Percentiles rank a stretch among this genome's conserved stretches.
phyloP scores from a whole-genome alignment of 1,140 invertebrate species.

The Belonocnema kinseyi region DNA sequence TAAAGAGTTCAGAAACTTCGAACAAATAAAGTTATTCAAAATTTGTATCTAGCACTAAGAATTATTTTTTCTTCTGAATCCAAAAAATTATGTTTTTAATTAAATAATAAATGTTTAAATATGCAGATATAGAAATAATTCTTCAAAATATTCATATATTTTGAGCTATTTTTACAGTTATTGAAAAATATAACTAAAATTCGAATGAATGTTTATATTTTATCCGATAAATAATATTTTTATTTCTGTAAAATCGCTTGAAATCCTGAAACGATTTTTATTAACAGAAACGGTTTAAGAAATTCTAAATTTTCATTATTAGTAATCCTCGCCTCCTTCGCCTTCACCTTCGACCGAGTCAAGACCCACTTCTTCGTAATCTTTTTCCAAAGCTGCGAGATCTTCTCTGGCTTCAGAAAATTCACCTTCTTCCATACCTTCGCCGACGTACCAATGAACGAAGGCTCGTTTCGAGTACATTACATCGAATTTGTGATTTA shows the following conservation, averaged over 20 bases:
- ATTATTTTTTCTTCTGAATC: too few relatives aligned
- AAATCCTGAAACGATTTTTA: neutral
- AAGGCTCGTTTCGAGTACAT: slow-evolving; percentile 89
- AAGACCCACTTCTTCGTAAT: slow-evolving; percentile 76
- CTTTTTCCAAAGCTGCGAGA: slow-evolving; percentile 83
- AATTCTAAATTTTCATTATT: neutral
- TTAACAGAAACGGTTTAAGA: neutral
- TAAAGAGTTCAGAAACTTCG: too few relatives aligned
- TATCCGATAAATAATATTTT: neutral
- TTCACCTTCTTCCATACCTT: slow-evolving; percentile 88
- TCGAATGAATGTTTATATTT: too few relatives aligned
- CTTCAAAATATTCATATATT: too few relatives aligned
- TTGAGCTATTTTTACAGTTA: too few relatives aligned
- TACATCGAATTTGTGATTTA: slow-evolving; percentile 88
- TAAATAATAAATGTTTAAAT: too few relatives aligned
- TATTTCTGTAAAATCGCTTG: neutral
- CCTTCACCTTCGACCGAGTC: slow-evolving; percentile 72
- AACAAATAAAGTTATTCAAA: too few relatives aligned
- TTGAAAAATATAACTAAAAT: too few relatives aligned
- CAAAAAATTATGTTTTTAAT: too few relatives aligned
- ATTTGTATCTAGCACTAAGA: too few relatives aligned
- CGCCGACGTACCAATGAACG: slow-evolving; percentile 86
- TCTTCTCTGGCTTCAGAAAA: slow-evolving; percentile 88
- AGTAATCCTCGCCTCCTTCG: slow-evolving; percentile 72
- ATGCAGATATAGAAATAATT: too few relatives aligned